These are phyloP conservation scores for Crenuchus spilurus DNA, from an alignment of 2,797 vertebrate genomes.

Conservation along the genomic window DNA sequence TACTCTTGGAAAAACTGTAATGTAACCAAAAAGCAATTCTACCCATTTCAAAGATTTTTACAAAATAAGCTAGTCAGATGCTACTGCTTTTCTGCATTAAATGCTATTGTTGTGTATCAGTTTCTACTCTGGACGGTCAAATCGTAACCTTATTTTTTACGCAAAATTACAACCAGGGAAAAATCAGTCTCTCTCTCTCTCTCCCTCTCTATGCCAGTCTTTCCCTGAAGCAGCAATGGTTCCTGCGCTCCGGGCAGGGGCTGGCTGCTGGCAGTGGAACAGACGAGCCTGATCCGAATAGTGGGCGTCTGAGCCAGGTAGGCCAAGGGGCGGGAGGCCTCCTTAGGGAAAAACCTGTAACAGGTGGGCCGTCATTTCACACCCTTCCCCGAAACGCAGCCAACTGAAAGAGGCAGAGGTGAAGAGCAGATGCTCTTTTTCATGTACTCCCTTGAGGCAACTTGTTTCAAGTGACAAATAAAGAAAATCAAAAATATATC, in stretches of 20 bases:
- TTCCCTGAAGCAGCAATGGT: conserved; percentile 18
- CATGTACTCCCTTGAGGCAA: background rate
- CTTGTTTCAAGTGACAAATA: background rate
- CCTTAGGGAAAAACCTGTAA: conserved; percentile 34
- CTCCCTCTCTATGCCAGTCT: background rate
- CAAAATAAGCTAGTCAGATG: too few species aligned
- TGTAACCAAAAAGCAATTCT: too few species aligned
- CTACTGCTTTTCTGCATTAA: too few species aligned
- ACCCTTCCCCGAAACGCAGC: conserved; percentile 34
- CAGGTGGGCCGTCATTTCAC: conserved; percentile 49
- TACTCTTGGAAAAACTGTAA: too few species aligned
- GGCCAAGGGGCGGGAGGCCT: conserved; percentile 36
- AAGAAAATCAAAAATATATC: too few species aligned
- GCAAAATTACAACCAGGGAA: too few species aligned
- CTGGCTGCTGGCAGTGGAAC: conserved; percentile 40
- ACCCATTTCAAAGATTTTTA: too few species aligned
- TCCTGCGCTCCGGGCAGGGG: conserved; percentile 24
- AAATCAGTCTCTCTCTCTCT: background rate
- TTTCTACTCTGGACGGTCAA: too few species aligned
- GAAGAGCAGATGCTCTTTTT: conserved; percentile 38
- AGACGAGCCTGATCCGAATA: conserved; percentile 29
- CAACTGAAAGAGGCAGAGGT: conserved; percentile 2
- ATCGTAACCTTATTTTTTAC: too few species aligned
- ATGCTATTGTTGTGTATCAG: too few species aligned
- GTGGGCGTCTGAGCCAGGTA: conserved; percentile 38